phyloP scores from a whole-genome alignment of 1,140 invertebrate genomes.

The Leptopilina clavipes region DNA sequence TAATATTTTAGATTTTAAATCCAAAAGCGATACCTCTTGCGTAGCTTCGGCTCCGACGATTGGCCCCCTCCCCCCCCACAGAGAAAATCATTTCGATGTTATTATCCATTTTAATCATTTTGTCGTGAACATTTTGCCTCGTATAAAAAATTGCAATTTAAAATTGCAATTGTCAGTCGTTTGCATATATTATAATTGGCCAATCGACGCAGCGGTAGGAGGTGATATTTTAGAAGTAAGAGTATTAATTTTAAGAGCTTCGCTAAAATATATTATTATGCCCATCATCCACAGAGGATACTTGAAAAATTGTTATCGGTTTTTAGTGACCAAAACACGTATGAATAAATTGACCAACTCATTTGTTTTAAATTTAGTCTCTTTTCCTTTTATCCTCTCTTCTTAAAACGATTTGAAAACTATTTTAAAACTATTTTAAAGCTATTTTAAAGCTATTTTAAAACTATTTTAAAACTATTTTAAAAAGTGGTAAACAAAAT shows the following conservation, averaged over 20 bases:
- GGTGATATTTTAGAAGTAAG: constrained; percentile 54
- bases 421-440: too few species aligned
- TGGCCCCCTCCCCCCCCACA: background rate
- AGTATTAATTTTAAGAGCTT: constrained; percentile 72
- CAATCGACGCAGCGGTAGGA: constrained; percentile 47
- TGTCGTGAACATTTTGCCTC: background rate
- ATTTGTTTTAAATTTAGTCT: constrained; percentile 52
- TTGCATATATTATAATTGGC: constrained; percentile 34
- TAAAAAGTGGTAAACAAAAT: too few species aligned
- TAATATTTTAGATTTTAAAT: constrained; percentile 45
- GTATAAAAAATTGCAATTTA: background rate
- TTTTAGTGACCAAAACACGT: constrained; percentile 59
- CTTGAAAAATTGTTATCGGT: constrained; percentile 69
- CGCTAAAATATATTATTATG: constrained; percentile 48
- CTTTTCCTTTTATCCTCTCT: background rate
- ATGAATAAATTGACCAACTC: constrained; percentile 59
- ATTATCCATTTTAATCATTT: background rate
- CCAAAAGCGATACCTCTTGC: constrained; percentile 41
- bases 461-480: too few species aligned
- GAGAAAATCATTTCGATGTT: background rate
- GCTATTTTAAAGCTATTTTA: too few species aligned
- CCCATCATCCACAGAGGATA: constrained; percentile 56
- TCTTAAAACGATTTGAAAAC: too few species aligned
- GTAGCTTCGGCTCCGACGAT: constrained; percentile 48
- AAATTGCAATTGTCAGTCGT: background rate